Percentiles rank a stretch among this genome's conserved stretches.
These are phyloP conservation scores for Caenorhabditis sp. DNA, from an alignment of 2,888 invertebrate species.

Conservation along the genomic window DNA sequence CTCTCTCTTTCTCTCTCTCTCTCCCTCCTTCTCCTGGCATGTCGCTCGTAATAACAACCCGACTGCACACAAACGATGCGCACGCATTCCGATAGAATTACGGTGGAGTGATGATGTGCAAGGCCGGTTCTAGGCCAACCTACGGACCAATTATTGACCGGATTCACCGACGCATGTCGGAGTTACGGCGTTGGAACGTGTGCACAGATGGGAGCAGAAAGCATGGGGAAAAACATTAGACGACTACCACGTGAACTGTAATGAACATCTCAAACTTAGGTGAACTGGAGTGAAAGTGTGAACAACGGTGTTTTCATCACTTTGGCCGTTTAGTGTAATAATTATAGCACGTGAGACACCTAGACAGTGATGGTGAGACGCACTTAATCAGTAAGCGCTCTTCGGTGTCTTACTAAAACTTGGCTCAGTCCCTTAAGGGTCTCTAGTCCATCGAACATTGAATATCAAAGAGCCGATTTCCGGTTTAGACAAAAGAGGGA, in stretches of 20 bases:
- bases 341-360: too few species aligned
- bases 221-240: too few species aligned
- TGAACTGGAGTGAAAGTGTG: too few species aligned
- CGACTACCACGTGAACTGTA: too few species aligned
- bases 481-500: constrained; percentile 28
- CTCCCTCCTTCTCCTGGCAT: constrained; percentile 25
- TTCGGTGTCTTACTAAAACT: too few species aligned
- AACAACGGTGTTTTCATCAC: too few species aligned
- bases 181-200: too few species aligned
- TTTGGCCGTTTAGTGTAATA: too few species aligned
- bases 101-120: constrained; percentile 36
- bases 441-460: too few species aligned
- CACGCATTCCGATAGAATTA: constrained; percentile 51
- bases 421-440: too few species aligned
- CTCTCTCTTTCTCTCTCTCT: constrained; percentile 3
- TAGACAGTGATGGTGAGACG: too few species aligned
- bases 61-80: constrained; percentile 52
- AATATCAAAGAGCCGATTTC: constrained; percentile 40
- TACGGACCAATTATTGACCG: constrained; percentile 32
- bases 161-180: neutral
- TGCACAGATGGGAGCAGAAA: neutral
- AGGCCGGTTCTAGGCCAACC: constrained; percentile 34
- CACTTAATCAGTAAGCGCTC: too few species aligned
- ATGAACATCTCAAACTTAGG: neutral
- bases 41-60: constrained; percentile 52